These are phyloP conservation scores for Colostygia pectinataria DNA, from an alignment of 2,888 invertebrate species.

Conservation along the genomic window DNA sequence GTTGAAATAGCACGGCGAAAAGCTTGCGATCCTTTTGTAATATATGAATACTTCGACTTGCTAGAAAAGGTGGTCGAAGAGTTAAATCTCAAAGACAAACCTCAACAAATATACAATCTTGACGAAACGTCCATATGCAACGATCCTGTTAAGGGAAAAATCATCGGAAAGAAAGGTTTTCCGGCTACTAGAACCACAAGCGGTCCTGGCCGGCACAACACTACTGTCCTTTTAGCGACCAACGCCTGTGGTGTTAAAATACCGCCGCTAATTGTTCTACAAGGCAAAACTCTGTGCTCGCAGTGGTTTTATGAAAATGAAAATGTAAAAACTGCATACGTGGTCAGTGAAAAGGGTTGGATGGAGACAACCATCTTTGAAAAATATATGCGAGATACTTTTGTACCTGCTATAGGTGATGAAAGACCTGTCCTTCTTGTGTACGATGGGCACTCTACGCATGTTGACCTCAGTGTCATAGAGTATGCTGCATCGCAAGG, in stretches of 20 bases:
- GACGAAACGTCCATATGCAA: too few species aligned
- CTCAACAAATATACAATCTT: too few species aligned
- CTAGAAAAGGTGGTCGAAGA: too few species aligned
- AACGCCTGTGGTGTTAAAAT: constrained; percentile 4
- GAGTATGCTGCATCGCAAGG: neutral
- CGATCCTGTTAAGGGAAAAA: too few species aligned
- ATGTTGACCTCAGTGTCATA: neutral
- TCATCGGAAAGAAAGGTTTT: too few species aligned
- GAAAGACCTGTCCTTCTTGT: neutral
- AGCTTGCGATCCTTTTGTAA: too few species aligned
- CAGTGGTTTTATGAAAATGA: constrained; percentile 22
- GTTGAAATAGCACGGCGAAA: too few species aligned
- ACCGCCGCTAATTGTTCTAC: constrained; percentile 1
- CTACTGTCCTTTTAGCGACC: constrained; percentile 4
- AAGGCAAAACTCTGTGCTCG: constrained; percentile 14
- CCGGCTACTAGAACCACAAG: constrained; percentile 11
- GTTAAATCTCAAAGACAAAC: too few species aligned
- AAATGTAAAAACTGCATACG: constrained; percentile 3
- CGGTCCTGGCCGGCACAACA: constrained; percentile 5
- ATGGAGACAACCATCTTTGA: constrained; percentile 33
- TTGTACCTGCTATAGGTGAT: neutral
- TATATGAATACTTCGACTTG: too few species aligned
- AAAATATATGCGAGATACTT: constrained; percentile 21
- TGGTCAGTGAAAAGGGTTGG: constrained; percentile 27
- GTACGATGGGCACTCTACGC: neutral